Conservation (phyloP, 92 coral and sea anemone genomes). For the Epizoanthus illoricatus region DNA sequence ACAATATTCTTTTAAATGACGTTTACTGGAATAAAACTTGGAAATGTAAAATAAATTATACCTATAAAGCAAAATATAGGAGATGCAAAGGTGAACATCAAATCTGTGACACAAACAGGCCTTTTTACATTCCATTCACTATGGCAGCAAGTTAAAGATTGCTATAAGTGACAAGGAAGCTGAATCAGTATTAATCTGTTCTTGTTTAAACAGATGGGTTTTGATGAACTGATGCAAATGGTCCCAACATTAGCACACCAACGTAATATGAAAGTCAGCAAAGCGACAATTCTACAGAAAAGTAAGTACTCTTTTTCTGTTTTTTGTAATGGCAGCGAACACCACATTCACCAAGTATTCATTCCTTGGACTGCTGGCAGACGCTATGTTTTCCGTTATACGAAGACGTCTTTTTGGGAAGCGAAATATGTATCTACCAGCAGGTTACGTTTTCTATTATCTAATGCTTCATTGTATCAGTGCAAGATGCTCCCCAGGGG, state of each 20-base stretch:
- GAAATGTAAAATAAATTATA: no score
- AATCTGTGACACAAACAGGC: no score
- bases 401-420: no score
- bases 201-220: constrained; percentile 75
- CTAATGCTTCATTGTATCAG: no score
- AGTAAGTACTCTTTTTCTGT: constrained; percentile 53
- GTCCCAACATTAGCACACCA: constrained; percentile 92
- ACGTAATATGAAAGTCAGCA: constrained; percentile 88
- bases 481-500: no score
- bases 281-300: constrained; percentile 91
- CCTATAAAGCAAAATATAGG: no score
- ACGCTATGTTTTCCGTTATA: neutral
- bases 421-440: no score
- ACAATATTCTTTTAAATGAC: neutral
- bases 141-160: no score
- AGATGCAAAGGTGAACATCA: no score
- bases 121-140: neutral
- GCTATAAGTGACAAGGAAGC: neutral
- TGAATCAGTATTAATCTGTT: neutral
- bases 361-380: neutral
- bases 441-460: no score
- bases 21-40: no score
- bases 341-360: neutral
- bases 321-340: neutral
- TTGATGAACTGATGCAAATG: constrained; percentile 84